Conservation (phyloP, 53 echinoderm and acorn worm genomes). For the Holothuria scabra region DNA sequence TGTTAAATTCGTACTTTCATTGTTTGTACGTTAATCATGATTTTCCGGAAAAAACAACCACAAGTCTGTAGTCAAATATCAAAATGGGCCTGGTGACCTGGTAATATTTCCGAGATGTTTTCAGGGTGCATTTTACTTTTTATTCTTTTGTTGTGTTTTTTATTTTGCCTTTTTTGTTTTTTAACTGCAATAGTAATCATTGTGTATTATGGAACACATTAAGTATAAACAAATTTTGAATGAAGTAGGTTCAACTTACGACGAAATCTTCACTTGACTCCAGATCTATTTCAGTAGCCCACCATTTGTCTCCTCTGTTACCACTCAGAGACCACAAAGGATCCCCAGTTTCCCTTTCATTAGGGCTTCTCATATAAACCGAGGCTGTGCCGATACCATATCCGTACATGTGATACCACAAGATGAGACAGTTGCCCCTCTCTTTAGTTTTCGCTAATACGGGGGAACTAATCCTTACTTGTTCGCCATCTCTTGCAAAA, state of each 20-base stretch:
- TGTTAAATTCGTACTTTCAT: too few species aligned
- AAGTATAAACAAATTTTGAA: too few species aligned
- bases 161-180: too few species aligned
- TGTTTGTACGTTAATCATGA: too few species aligned
- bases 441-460: constrained; percentile 55
- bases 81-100: too few species aligned
- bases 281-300: constrained; percentile 73
- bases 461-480: constrained; percentile 70
- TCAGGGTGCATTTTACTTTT: too few species aligned
- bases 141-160: too few species aligned
- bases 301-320: constrained; percentile 82
- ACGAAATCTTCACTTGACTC: constrained; percentile 54
- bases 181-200: too few species aligned
- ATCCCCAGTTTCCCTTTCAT: constrained; percentile 34
- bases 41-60: too few species aligned
- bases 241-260: constrained; percentile 58
- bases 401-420: constrained; percentile 92
- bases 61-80: too few species aligned
- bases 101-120: too few species aligned
- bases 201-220: too few species aligned
- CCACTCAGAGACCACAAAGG: constrained; percentile 75
- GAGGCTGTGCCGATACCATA: constrained; percentile 58
- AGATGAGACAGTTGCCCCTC: constrained; percentile 51
- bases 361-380: constrained; percentile 70
- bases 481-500: constrained; percentile 39